Evolutionary conservation across 2,888 invertebrate species (phyloP), one percentile per base, ranked within the genome.

Genomic region (Erannis defoliaria): DNA sequence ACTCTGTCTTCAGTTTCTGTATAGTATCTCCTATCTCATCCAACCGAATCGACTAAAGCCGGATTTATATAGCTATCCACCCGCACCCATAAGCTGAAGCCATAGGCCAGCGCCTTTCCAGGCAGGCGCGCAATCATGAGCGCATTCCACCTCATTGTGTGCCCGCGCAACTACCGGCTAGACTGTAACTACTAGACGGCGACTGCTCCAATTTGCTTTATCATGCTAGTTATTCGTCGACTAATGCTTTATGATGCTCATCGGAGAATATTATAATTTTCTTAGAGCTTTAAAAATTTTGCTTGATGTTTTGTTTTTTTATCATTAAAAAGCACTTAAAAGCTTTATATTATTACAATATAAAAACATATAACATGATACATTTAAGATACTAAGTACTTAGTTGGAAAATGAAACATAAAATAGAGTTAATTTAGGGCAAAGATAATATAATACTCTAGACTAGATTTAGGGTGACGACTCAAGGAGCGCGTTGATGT

Each of bases 121-220:
- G 80, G 81, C 75, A 79, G 81, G 77, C 81, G 78, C 68, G 71
- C 78, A 76, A 77, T 80, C 75, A 62, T 73, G 75, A 29, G 75
- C 73, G 71, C 86, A 89, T 89, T 89, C 89, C 84, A 60, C 18
- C 50, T 75, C 74, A 81, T 86, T 88, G 88, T 56, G 40, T 19
- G 14, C 16, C 14, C 42, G 18, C 19, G 33, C 19, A 42, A 45
- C 56, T 62, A 14, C 26, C 8, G 12, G 10, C 10, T 46, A 45
- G 9, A 9, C 51, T 56, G 33, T 53, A 19, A 9, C 40, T n/a
- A 12, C 38, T 40, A 40, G 51, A 38, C 51, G 46, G 31, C 31
- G 58, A 49, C 55, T 42, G 62, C 40, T 53, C 56, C 10, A 56
- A 48, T 62, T 62, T 31, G 56, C 46, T 51, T 45, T 26, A 46